Evolutionary conservation across 2,797 vertebrate species (phyloP).

Genomic region (Leucoraja ocellata): DNA sequence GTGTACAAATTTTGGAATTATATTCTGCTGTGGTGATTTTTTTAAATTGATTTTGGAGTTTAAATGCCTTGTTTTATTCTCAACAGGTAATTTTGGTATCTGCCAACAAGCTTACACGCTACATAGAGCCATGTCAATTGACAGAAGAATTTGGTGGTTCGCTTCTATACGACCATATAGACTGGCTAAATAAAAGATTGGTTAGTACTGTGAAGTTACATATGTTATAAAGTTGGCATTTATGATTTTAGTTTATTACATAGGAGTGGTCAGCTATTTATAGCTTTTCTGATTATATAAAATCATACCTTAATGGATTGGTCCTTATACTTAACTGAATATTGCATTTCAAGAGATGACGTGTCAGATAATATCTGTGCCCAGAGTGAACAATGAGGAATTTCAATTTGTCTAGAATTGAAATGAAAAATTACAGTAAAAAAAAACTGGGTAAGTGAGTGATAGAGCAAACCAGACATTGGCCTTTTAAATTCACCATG

Average conservation of each 20-base stretch:
- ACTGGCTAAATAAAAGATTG: slow-evolving; percentile 96
- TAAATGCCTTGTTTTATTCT: neutral
- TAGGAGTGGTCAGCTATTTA: neutral
- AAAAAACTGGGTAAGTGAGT: neutral
- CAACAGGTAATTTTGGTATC: slow-evolving; percentile 95
- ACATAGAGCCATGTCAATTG: slow-evolving; percentile 91
- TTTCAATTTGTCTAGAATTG: neutral
- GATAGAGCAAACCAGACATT: neutral
- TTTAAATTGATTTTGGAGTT: neutral
- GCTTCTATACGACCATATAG: slow-evolving; percentile 89
- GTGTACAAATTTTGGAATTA: neutral
- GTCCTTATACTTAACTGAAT: neutral
- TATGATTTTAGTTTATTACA: neutral
- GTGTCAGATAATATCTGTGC: neutral
- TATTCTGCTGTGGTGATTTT: too few relatives aligned
- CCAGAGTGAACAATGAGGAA: neutral
- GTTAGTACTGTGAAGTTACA: slow-evolving; percentile 56
- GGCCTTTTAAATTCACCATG: neutral
- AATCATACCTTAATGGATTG: neutral
- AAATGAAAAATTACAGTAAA: neutral
- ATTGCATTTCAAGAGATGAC: neutral
- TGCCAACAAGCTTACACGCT: slow-evolving; percentile 91
- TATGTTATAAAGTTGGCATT: neutral
- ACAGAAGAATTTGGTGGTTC: slow-evolving; percentile 95
- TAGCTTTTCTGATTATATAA: neutral